A percentile compares a stretch with the other conserved stretches of the same genome.
phyloP scores from a whole-genome alignment of 2,797 vertebrate species.

The Enteromius argenteus region DNA sequence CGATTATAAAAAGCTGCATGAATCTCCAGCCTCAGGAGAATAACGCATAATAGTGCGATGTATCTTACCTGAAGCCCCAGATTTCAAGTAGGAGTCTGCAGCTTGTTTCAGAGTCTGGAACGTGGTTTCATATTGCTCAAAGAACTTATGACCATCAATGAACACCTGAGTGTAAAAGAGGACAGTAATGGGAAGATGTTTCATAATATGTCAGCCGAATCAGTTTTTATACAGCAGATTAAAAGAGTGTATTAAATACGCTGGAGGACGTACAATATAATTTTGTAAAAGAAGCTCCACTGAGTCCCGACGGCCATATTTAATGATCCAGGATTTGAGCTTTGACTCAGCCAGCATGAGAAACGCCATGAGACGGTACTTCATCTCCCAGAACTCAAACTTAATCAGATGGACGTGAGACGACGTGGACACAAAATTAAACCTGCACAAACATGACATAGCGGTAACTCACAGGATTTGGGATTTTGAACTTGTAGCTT shows the following conservation, averaged over 20 bases:
- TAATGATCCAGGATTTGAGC: conserved; percentile 98
- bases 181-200: neutral
- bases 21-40: neutral
- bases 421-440: conserved; percentile 93
- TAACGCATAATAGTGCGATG: neutral
- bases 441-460: conserved; percentile 76
- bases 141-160: conserved; percentile 94
- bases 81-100: conserved; percentile 92
- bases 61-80: conserved; percentile 89
- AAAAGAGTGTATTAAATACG: neutral
- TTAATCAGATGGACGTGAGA: conserved; percentile 94
- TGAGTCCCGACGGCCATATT: conserved; percentile 94
- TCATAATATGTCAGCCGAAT: neutral
- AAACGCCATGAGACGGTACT: conserved; percentile 94
- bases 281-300: conserved; percentile 93
- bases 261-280: conserved; percentile 86
- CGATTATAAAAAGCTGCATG: conserved; percentile 14
- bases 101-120: conserved; percentile 89
- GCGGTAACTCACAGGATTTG: neutral
- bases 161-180: conserved; percentile 80
- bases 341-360: conserved; percentile 95
- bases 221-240: neutral
- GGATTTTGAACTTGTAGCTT: neutral
- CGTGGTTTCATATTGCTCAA: conserved; percentile 95
- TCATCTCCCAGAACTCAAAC: conserved; percentile 98